A percentile compares a stretch with the other conserved stretches of the same genome.
phyloP scores from a whole-genome alignment of 1,140 invertebrate species.

The honey bee (Apis mellifera) region Amel_HAv3.1 CM009942.2:7337501-7338000 shows the following conservation, averaged over 20 bases:
- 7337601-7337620: not conserved
- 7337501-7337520: constrained; percentile 55
- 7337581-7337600: constrained; percentile 9
- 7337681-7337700: not conserved
- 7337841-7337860: not conserved
- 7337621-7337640: not conserved
- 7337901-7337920: not conserved
- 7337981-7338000: constrained; percentile 2
- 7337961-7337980: not conserved
- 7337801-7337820: not conserved
- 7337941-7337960: not conserved
- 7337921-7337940: not conserved
- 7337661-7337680: not conserved
- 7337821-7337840: not conserved
- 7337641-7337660: not conserved
- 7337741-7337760: not conserved
- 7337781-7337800: not conserved
- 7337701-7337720: not conserved
- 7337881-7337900: not conserved
- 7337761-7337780: not conserved
- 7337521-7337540: constrained; percentile 53
- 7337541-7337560: constrained; percentile 46
- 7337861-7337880: not conserved
- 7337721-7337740: not conserved
- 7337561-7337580: constrained; percentile 36